phyloP scores from a whole-genome alignment of 2,113 vertebrate genomes.

The Chascanopsetta lugubris region DNA sequence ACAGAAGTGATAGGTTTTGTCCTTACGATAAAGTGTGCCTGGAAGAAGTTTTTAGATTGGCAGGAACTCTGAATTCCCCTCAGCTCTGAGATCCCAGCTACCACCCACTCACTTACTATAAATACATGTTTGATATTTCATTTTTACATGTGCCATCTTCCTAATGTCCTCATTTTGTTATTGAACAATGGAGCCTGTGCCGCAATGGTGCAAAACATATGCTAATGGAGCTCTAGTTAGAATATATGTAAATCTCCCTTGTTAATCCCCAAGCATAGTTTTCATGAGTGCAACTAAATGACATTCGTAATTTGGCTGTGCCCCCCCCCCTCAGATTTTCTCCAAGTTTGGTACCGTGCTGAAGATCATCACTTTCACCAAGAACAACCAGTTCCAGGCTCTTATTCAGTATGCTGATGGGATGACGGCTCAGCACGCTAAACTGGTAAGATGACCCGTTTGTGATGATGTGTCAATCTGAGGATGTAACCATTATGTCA shows the following conservation, averaged over 20 bases:
- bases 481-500: neutral
- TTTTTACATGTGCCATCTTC: no score
- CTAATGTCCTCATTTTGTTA: no score
- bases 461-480: neutral
- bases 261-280: neutral
- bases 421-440: conserved; percentile 92
- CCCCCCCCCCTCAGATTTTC: conserved; percentile 85
- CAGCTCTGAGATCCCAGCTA: no score
- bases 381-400: conserved; percentile 98
- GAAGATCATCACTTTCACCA: conserved; percentile 98
- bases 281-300: neutral
- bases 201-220: neutral
- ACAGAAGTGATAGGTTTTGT: no score
- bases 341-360: conserved; percentile 97
- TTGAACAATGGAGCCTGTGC: neutral
- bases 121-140: no score
- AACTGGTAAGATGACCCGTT: conserved; percentile 85
- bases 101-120: no score
- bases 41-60: no score
- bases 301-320: neutral
- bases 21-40: no score
- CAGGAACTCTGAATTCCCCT: no score
- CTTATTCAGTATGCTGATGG: conserved; percentile 92
- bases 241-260: neutral
- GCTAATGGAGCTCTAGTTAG: no score